phyloP scores from a whole-genome alignment of 2,797 vertebrate genomes.

The Meriones psammophilus region DNA sequence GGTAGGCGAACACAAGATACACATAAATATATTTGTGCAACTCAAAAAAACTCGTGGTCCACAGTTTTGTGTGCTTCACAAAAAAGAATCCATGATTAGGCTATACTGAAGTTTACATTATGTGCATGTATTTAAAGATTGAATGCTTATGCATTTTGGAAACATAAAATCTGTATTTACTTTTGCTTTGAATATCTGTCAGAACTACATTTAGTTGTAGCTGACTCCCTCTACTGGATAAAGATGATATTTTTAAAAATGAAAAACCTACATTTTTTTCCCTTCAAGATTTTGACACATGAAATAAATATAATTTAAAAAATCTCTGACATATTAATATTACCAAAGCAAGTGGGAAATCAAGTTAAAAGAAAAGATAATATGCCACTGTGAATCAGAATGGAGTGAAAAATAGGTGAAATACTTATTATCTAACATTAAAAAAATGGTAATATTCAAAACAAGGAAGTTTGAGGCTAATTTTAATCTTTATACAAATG shows the following conservation, averaged over 20 bases:
- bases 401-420: slow-evolving; percentile 38
- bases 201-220: slow-evolving; percentile 74
- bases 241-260: slow-evolving; percentile 54
- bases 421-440: not conserved
- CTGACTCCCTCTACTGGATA: slow-evolving; percentile 88
- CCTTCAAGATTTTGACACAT: not conserved
- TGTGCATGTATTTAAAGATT: not conserved
- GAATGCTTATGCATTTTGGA: fast-evolving
- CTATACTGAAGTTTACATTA: not conserved
- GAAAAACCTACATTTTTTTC: not conserved
- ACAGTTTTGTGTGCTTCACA: not conserved
- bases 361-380: slow-evolving; percentile 38
- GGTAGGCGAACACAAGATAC: slow-evolving; percentile 48
- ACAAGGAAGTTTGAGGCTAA: slow-evolving; percentile 50
- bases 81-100: not conserved
- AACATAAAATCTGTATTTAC: no score
- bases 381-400: slow-evolving; percentile 36
- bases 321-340: slow-evolving; percentile 43
- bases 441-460: slow-evolving; percentile 4
- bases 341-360: not conserved
- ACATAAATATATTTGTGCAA: not conserved
- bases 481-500: slow-evolving; percentile 3
- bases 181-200: not conserved
- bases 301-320: slow-evolving; percentile 58
- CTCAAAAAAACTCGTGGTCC: not conserved